Evolutionary conservation across 2,113 vertebrate species (phyloP).

Genomic region (Oncorhynchus gorbuscha): DNA sequence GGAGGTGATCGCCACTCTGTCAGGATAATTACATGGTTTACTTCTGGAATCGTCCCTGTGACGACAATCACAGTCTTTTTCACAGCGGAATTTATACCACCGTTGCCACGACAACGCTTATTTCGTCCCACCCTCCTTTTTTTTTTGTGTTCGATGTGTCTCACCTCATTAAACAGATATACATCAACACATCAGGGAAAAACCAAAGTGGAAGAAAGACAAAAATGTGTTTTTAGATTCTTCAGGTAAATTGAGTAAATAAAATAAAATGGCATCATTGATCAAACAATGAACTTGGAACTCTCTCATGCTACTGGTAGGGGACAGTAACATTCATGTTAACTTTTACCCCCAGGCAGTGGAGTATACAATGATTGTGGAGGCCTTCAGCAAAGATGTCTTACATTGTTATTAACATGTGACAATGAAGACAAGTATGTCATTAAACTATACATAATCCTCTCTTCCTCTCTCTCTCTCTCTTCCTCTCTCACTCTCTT

Average conservation of each 20-base stretch:
- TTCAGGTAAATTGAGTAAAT: neutral
- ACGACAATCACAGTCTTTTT: slow-evolving; percentile 42
- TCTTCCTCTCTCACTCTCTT: slow-evolving; percentile 1
- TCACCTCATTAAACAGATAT: neutral
- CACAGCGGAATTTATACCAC: slow-evolving; percentile 14
- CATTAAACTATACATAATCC: neutral
- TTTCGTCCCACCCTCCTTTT: too few relatives aligned
- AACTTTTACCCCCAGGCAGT: too few relatives aligned
- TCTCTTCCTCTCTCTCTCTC: neutral
- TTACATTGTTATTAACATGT: too few relatives aligned
- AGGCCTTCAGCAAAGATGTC: too few relatives aligned
- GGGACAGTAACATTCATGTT: too few relatives aligned
- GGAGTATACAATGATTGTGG: too few relatives aligned
- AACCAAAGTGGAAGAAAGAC: neutral
- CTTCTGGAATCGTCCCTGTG: slow-evolving; percentile 27
- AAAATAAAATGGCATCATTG: too few relatives aligned
- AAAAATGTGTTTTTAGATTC: too few relatives aligned
- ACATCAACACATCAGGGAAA: neutral
- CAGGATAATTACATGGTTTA: slow-evolving; percentile 57
- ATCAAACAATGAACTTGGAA: too few relatives aligned
- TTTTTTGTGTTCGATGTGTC: too few relatives aligned
- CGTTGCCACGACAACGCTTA: slow-evolving; percentile 62
- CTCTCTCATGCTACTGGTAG: too few relatives aligned
- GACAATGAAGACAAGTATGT: neutral
- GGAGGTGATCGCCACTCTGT: neutral